Evolutionary conservation across 2,888 invertebrate genomes (phyloP), one percentile per base, ranked within the genome.

Genomic region (Melipona bicolor): DNA sequence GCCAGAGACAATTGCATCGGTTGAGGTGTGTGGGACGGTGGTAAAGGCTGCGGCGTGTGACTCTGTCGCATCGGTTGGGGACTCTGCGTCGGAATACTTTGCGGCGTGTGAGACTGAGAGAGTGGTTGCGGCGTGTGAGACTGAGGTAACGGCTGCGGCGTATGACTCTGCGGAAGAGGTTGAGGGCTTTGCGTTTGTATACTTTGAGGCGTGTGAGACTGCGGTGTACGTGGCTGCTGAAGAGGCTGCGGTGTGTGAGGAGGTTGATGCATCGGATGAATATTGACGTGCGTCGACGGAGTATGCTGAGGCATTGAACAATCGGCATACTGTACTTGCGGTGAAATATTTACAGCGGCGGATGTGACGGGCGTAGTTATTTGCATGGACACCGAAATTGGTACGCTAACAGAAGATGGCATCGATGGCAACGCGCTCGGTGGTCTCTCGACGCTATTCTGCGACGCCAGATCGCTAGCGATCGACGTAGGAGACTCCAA

Each of bases 401-500:
- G 85, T 1, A 84, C 91, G 5, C 90, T 86, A 3, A 90, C 92
- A 3, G 90, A 84, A 62, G 90, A 90, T 75, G 90, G 94, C 92
- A 89, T 94, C 61, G 95, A 95, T 0, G 96, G 95, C 27, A 96
- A 93, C 0, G 96, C 96, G 70, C 96, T 96, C 0, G 96, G 95
- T 6, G 96, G 95, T n/a, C 96, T 95, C 88, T 97, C 97, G 0
- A 96, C 96, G 0, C 97, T 96, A 92, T 96, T 96, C 89, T 97
- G 97, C 0, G 97, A 97, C 15, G 97, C 97, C 95, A 98, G 96
- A 93, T 98, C 98, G 69, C 97, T 97, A 1, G 98, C 97, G 88
- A 98, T 98, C 62, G 98, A 98, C 0, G 98, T 97, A 0, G 98
- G 98, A 0, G 98, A 98, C 93, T 98, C 98, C 86, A 98, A 95